Conservation (phyloP, 2,113 vertebrate genomes). For the Mustelus asterias region DNA sequence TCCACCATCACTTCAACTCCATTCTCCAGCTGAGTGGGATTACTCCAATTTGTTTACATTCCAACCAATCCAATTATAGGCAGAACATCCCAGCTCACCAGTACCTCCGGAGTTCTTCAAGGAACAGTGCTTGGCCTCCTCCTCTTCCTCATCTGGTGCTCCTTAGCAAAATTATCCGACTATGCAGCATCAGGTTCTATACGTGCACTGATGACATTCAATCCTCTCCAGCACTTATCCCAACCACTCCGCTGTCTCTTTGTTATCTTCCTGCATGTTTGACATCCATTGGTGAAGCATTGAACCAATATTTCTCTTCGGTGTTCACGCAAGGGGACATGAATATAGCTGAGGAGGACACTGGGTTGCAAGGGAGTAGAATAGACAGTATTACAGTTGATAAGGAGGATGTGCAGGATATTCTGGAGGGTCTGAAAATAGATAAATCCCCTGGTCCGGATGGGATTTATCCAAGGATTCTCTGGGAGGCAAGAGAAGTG, state of each 20-base stretch:
- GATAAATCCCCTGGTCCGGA: no score
- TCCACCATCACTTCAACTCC: background rate
- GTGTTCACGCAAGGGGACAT: no score
- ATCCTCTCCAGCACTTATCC: background rate
- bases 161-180: background rate
- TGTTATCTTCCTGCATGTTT: background rate
- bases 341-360: no score
- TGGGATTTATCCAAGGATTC: no score
- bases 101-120: background rate
- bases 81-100: background rate
- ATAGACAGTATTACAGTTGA: no score
- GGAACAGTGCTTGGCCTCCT: background rate
- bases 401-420: no score
- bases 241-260: background rate
- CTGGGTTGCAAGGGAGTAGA: no score
- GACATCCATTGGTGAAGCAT: no score
- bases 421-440: no score
- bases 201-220: background rate
- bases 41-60: background rate
- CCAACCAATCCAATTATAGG: no score
- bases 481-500: no score
- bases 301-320: no score
- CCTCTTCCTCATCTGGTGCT: background rate
- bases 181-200: background rate
- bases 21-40: background rate